A percentile compares a stretch with the other conserved stretches of the same genome.
These are phyloP conservation scores for Gallirallus australis DNA, from an alignment of 2,797 vertebrate species.

Conservation along the genomic window DNA sequence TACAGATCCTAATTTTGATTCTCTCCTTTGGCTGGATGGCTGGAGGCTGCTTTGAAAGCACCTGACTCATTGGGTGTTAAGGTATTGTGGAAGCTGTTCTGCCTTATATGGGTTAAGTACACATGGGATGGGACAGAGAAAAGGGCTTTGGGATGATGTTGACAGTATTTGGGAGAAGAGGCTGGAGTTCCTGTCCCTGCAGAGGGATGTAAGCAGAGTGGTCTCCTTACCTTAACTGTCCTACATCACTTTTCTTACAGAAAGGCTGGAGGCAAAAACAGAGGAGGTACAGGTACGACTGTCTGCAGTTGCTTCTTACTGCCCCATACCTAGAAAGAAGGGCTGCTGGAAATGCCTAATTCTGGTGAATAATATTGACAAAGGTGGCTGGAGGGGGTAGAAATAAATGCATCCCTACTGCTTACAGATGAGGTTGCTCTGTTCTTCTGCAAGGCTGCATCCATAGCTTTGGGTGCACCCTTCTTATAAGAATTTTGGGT, in stretches of 20 bases:
- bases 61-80: neutral
- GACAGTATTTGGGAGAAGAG: neutral
- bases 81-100: neutral
- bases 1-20: rapidly evolving
- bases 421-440: neutral
- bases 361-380: neutral
- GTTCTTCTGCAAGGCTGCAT: neutral
- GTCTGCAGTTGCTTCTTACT: neutral
- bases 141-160: neutral
- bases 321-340: neutral
- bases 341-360: neutral
- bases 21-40: neutral
- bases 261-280: neutral
- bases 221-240: neutral
- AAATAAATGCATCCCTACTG: neutral
- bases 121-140: neutral
- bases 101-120: neutral
- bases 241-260: neutral
- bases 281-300: rapidly evolving
- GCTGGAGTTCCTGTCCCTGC: neutral
- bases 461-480: rapidly evolving
- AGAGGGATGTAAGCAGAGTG: neutral
- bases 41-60: neutral
- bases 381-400: neutral
- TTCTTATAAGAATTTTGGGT: neutral